Conservation (phyloP, 2,888 invertebrate genomes). For the Epinotia nisella region DNA sequence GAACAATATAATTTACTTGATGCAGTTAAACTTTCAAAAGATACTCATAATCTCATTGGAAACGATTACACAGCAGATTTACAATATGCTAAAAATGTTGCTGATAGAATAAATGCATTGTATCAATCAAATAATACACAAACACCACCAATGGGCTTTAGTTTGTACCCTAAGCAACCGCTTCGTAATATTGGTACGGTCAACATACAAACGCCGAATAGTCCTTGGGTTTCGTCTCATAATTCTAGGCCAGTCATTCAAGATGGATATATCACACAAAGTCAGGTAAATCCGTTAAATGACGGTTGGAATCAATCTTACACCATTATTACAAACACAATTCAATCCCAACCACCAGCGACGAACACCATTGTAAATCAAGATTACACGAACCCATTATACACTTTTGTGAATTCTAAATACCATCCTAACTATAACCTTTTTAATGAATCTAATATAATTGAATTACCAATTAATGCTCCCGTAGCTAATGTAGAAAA, state of each 20-base stretch:
- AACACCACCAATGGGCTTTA: not conserved
- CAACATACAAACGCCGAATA: not conserved
- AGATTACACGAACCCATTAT: not conserved
- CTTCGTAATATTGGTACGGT: not conserved
- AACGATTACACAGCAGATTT: conserved; percentile 4
- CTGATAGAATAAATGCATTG: conserved; percentile 16
- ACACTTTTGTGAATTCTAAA: conserved; percentile 13
- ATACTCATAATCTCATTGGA: not conserved
- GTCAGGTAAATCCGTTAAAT: not conserved
- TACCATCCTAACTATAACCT: conserved; percentile 2
- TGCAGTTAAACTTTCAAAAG: conserved; percentile 6
- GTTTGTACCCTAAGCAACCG: not conserved
- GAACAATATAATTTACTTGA: conserved; percentile 7
- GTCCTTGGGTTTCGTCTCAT: not conserved
- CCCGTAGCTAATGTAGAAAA: not conserved
- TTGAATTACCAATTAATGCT: not conserved
- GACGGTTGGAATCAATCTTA: conserved; percentile 1
- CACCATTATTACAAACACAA: not conserved
- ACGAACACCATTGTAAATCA: not conserved
- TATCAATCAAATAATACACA: conserved; percentile 6
- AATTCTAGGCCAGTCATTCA: conserved; percentile 5
- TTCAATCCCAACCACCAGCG: not conserved
- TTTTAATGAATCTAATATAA: not conserved
- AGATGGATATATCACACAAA: not conserved
- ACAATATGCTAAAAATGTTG: conserved; percentile 8